Percentiles rank a stretch among this genome's conserved stretches.
phyloP scores from a whole-genome alignment of 2,797 vertebrate species.

The Orientallactaga sibirica region DNA sequence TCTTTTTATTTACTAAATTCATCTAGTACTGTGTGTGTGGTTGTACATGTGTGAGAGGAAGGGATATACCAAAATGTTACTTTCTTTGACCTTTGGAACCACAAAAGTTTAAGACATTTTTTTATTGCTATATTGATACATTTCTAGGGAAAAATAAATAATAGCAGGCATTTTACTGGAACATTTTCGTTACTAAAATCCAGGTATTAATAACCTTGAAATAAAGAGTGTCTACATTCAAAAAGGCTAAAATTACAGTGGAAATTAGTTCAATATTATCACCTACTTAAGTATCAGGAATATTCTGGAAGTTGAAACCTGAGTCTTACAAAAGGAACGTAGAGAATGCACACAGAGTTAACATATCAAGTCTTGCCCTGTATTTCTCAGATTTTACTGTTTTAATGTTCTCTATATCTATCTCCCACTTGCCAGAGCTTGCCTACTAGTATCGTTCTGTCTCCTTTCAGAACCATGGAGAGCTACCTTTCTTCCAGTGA shows the following conservation, averaged over 20 bases:
- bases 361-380: neutral
- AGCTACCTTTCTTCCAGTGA: neutral
- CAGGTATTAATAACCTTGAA: neutral
- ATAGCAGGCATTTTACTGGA: neutral
- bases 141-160: too few species aligned
- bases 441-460: neutral
- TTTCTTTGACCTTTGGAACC: neutral
- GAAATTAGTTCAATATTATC: neutral
- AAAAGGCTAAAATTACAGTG: neutral
- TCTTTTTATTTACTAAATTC: neutral
- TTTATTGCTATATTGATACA: neutral
- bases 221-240: neutral
- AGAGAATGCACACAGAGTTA: neutral
- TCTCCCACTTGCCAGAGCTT: neutral
- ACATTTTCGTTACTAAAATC: neutral
- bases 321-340: neutral
- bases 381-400: neutral
- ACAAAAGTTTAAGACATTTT: constrained; percentile 15
- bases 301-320: neutral
- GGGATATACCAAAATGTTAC: neutral
- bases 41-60: too few species aligned
- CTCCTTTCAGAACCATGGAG: neutral
- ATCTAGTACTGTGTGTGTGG: neutral
- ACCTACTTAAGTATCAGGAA: neutral
- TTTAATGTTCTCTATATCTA: neutral